Evolutionary conservation across 2,797 vertebrate species (phyloP), one percentile per base, ranked within the genome.

Genomic region (Miichthys miiuy): DNA sequence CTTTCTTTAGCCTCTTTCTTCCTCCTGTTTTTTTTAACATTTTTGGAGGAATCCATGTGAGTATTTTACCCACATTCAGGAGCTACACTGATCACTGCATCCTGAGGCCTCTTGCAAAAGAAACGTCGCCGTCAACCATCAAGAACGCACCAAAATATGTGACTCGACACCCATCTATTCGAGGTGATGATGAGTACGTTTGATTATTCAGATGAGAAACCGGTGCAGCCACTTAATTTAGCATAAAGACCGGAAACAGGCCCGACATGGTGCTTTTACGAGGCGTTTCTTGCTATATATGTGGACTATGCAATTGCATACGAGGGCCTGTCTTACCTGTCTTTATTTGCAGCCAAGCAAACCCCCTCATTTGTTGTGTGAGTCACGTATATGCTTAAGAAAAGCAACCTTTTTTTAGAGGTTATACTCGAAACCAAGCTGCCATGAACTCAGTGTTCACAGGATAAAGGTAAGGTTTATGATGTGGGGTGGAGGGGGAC

Each of bases 11-110:
- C 50, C 17, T 82, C 81, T 11, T 75, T 66, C 50, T 72, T 80
- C 77, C 42, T 88, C 55, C 88, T 94, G 3, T 34, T 21, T 44
- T 20, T 70, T 34, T 34, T 34, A 27, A 27, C 27, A 30, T 30
- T 30, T 42, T 21, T 3, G n/a, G 11, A 56, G 8, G 20, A 57
- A 41, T n/a, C 14, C 23, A 10, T 8, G 17, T 64, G 23, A 72
- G 51, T 44, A 41, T 68, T 42, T 54, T 2, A 25, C 2, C 30
- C 30, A 46, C 56, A 66, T 60, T 60, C 16, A 41, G 10, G 8
- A 60, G 27, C 1, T 3, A 60, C 0, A 0, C 4, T 1, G 8
- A 7, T 42, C 20, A 4, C 30, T 27, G 23, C 12, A 63, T 57
- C 18, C 2, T 58, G 56, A 5, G 4, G 55, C 9, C 50, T 46